Evolutionary conservation across 2,888 invertebrate genomes (phyloP).

Genomic region (Clunio marinus): DNA sequence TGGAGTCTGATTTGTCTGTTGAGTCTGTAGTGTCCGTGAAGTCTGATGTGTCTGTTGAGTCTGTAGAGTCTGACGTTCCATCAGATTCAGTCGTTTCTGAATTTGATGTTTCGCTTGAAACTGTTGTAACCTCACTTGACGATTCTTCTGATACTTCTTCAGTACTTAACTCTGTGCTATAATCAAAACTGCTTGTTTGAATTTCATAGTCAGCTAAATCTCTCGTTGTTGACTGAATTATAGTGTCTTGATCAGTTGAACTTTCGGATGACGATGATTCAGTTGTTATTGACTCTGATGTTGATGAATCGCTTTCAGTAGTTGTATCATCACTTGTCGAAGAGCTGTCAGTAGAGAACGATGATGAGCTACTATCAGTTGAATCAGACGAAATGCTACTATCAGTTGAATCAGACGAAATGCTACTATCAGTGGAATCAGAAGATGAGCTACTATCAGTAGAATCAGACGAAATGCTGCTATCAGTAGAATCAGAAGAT

Average conservation of each 20-base stretch:
- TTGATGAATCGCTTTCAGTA: constrained; percentile 30
- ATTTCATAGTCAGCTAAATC: constrained; percentile 22
- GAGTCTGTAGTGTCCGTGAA: not conserved
- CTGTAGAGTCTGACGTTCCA: constrained; percentile 40
- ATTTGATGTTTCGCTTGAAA: constrained; percentile 2
- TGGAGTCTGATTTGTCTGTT: constrained; percentile 41
- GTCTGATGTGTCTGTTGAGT: constrained; percentile 29
- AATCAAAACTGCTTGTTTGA: constrained; percentile 27
- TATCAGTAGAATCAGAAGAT: no score
- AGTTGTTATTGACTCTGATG: constrained; percentile 16
- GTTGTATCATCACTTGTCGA: no score
- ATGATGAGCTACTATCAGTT: no score
- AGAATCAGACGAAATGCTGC: no score
- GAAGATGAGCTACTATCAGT: no score
- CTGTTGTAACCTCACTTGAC: constrained; percentile 38
- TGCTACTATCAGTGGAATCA: no score
- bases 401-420: no score
- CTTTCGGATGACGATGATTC: not conserved
- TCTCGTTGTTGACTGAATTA: constrained; percentile 20
- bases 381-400: no score
- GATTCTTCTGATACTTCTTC: constrained; percentile 29
- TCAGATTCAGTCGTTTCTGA: constrained; percentile 4
- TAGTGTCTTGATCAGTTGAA: constrained; percentile 18
- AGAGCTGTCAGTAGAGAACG: no score
- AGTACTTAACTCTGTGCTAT: constrained; percentile 37